Base-by-base conservation (phyloP, 2,797 vertebrate genomes). In the Siniperca scherzeri region DNA sequence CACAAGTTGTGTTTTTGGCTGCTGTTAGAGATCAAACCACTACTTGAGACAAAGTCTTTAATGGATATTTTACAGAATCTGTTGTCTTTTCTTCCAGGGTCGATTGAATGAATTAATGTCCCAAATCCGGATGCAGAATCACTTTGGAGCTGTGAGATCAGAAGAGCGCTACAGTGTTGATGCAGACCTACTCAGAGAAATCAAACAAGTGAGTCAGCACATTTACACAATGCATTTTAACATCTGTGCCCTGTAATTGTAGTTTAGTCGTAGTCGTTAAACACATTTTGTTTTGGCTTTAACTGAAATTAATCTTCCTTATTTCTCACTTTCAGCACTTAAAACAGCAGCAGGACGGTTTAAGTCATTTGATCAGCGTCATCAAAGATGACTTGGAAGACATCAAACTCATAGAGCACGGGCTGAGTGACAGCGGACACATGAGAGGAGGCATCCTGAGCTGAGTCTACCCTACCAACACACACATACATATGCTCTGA, bases 61-160 rank as follows among this genome's bases (percentile, higher is more conserved):
- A 21, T 57, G 0, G 14, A 21, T 56, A n/a, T 52, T 67, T 76
- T 6, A 64, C 52, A 38, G 11, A 25, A 4, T 75, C 46, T 70
- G 3, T 70, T 33, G 1, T 79, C 44, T 80, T 69, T 3, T 78
- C 40, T 72, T 85, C 16, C 89, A 99, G 99, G 98, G 98, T n/a
- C 97, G 98, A 8, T 92, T 99, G 88, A 99, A 99, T 74, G 98
- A 99, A 90, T 93, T 99, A 44, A 99, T 99, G 98, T 99, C 98
- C 66, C 98, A 99, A 80, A 99, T 99, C 90, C 96, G 98, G 70
- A 99, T 99, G 99, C 99, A 99, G 94, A 99, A 99, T 89, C 98
- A 99, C 82, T 98, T 98, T 59, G 99, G 98, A 77, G 96, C 98
- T 0, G 97, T 98, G 73, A 96, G 96, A 75, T 97, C 98, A 1